Evolutionary conservation across 2,888 invertebrate species (phyloP), one percentile per base, ranked within the genome.

Genomic region (Andrena bucephala): DNA sequence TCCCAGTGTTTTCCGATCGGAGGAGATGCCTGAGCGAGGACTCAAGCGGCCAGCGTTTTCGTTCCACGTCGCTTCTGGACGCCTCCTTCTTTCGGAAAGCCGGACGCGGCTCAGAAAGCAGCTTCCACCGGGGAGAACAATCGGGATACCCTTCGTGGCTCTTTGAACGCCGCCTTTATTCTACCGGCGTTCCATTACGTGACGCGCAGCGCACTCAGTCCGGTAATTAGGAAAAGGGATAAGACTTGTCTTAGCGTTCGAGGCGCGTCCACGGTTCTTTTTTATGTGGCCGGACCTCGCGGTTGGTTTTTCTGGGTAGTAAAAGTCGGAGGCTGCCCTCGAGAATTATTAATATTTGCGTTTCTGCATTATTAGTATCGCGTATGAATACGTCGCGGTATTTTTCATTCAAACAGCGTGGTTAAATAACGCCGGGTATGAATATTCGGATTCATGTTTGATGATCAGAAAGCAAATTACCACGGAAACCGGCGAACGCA

Each of bases 1-100:
- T 86, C 65, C 79, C 68, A 79, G 70, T 65, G 72, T 77, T 78
- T 83, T 65, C 71, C 62, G 73, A 74, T 81, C 60, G 60, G 13
- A 16, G 42, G 16, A 42, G 42, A 16, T 42, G 42, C 42, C 42
- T 16, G 42, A 16, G 42, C 42, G 42, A 42, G 16, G 42, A 4
- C 42, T 16, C 42, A n/a, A 48, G 2, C 50, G 33, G 16, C 29
- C 36, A 27, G 65, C 74, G 77, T 81, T 62, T 82, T 73, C 76
- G 60, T 82, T 83, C 71, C 67, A 31, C 71, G 66, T 69, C 81
- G 72, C 69, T 76, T 63, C 69, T 67, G 60, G 75, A 60, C 65
- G 67, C 66, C 76, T 81, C 27, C 69, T 65, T 67, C 63, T 75
- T 62, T 69, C 42, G 24, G 10, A 24, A 36, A 68, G 57, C 68